Percentiles rank a stretch among this genome's conserved stretches.
Evolutionary conservation across 2,888 invertebrate genomes (phyloP).

Genomic region (Germaria angustata): DNA sequence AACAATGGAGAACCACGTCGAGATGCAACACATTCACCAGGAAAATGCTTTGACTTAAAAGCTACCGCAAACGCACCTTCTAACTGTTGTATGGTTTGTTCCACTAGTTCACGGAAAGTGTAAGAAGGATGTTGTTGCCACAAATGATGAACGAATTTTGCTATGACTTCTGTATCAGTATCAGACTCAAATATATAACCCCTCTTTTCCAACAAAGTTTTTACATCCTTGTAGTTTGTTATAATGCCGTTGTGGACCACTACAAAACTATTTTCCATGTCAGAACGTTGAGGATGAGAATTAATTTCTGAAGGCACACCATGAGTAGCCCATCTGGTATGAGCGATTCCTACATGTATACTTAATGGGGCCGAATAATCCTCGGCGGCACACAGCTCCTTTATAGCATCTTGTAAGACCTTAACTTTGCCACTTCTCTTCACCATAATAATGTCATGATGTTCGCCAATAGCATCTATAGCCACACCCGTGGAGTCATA

Average conservation of each 20-base stretch:
- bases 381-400: slow-evolving; percentile 81
- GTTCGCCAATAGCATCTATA: slow-evolving; percentile 86
- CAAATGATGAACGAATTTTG: slow-evolving; percentile 96
- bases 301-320: slow-evolving; percentile 96
- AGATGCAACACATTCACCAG: slow-evolving; percentile 97
- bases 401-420: slow-evolving; percentile 92
- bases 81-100: slow-evolving; percentile 97
- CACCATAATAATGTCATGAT: slow-evolving; percentile 89
- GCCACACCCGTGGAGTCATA: slow-evolving; percentile 99
- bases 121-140: slow-evolving; percentile 93
- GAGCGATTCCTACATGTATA: slow-evolving; percentile 98
- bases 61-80: slow-evolving; percentile 99
- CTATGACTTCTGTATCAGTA: slow-evolving; percentile 99
- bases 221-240: slow-evolving; percentile 97
- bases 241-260: slow-evolving; percentile 98
- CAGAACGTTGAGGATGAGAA: slow-evolving; percentile 98
- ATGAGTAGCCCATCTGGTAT: slow-evolving; percentile 99
- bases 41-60: slow-evolving; percentile 97
- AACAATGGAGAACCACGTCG: slow-evolving; percentile 97
- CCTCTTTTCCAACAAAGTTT: slow-evolving; percentile 93
- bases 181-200: slow-evolving; percentile 97
- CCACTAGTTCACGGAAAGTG: slow-evolving; percentile 97
- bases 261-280: slow-evolving; percentile 90
- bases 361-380: slow-evolving; percentile 87
- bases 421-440: slow-evolving; percentile 96